Evolutionary conservation across 1,140 invertebrate species (phyloP), one percentile per base, ranked within the genome.

Genomic region (Wasmannia auropunctata): DNA sequence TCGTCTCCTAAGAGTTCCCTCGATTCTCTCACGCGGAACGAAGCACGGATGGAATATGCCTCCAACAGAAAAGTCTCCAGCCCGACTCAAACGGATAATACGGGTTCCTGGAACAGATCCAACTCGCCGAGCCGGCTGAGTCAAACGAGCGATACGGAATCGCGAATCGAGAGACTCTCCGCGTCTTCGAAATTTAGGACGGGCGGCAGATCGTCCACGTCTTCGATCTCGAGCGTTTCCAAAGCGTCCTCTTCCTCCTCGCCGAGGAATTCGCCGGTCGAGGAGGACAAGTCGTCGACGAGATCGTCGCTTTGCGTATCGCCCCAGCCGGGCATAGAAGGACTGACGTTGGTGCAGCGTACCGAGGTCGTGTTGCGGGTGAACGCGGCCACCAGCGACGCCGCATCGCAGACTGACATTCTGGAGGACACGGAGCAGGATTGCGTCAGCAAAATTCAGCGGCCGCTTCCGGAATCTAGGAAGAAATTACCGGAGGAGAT

Each of bases 401-500:
- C 96, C n/a, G 95, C 96, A 10, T 96, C 96, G 19, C 96, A 97
- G 89, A 97, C 96, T 0, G 96, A 97, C 93, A 84, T 93, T 7
- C 31, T 93, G 34, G 92, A 92, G 0, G 85, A 92, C 0, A 40
- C 69, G 28, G 91, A 85, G 43, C 70, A 87, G 0, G 86, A 88
- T 3, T n/a, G 74, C 25, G 74, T 51, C 10, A 25, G 16, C 49
- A 79, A 69, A 28, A 89, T 86, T 7, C 81, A 91, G 22, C 85
- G 91, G 25, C 81, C 86, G 19, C 67, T 93, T 51, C 94, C 94
- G 3, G 87, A 94, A 10, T 93, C 92, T 3, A 94, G 95, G 70
- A 95, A 95, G 94, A 97, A 97, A 70, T 95, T 97, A 19, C 96
- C 97, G 69, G 98, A 98, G 91, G 98, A 98, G 94, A 96, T 98